Percentiles rank a stretch among this genome's conserved stretches.
Evolutionary conservation across 2,113 vertebrate species (phyloP).

Genomic region (Ondatra zibethicus): DNA sequence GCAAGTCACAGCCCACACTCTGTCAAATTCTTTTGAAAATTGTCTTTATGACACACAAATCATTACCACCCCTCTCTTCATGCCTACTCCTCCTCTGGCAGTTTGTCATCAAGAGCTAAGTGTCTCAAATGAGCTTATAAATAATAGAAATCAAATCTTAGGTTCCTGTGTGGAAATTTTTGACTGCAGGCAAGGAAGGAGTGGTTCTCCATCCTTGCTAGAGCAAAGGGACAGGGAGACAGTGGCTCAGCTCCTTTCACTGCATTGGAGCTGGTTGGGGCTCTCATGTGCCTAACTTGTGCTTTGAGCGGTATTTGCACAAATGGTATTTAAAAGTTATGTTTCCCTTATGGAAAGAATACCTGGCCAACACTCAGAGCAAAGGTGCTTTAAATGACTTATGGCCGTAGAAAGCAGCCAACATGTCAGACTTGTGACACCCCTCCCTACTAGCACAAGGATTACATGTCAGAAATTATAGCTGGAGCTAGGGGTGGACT

Average conservation of each 20-base stretch:
- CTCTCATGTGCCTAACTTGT: neutral
- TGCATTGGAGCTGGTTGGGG: neutral
- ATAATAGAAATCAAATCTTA: slow-evolving; percentile 58
- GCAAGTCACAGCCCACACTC: slow-evolving; percentile 46
- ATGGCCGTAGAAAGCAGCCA: neutral
- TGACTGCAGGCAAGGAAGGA: neutral
- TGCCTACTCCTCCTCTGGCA: slow-evolving; percentile 60
- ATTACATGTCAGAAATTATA: slow-evolving; percentile 8
- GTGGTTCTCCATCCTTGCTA: neutral
- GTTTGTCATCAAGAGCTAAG: slow-evolving; percentile 52
- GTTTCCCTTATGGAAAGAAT: neutral
- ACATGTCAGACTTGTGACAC: slow-evolving; percentile 16
- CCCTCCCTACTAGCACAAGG: neutral
- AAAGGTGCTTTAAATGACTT: neutral
- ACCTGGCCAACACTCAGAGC: neutral
- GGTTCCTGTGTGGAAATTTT: slow-evolving; percentile 21
- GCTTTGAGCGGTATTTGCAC: neutral
- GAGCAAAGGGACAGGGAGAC: neutral
- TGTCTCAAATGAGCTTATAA: slow-evolving; percentile 30
- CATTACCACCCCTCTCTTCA: slow-evolving; percentile 66
- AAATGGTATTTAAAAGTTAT: slow-evolving; percentile 16
- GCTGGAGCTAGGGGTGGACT: neutral
- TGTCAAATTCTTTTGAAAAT: slow-evolving; percentile 65
- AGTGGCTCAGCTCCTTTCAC: neutral
- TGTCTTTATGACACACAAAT: slow-evolving; percentile 66